Evolutionary conservation across 2,888 invertebrate genomes (phyloP), one percentile per base, ranked within the genome.

Genomic region (Cephus nigrinus): DNA sequence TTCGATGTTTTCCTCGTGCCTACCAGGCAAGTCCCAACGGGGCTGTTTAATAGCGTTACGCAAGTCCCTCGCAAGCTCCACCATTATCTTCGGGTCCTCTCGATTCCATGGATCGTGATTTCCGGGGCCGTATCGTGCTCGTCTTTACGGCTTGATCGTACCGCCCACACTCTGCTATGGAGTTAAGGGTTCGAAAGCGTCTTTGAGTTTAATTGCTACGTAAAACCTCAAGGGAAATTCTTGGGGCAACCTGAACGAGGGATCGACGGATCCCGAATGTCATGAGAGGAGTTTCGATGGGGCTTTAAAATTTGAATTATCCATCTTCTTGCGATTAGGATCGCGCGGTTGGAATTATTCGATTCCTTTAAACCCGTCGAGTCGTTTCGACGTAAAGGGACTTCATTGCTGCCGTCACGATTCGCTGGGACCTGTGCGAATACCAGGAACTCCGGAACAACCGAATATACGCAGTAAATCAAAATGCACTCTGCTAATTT

Each of bases 101-200:
- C 68, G 68, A 68, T 68, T 68, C 55, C 23, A 23, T 30, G 30
- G 31, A 55, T 30, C 69, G 69, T 69, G 34, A 69, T 75, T 75
- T 75, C 75, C 75, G 12, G 75, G 69, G 15, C 75, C 35, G 69
- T 75, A 75, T 68, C 75, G 34, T 75, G 69, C 71, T 68, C 12
- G 35, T 71, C 33, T 68, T 32, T 71, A 71, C 71, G 31, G 75
- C 55, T 33, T 31, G 40, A 74, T 34, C 75, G 68, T 32, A 68
- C 75, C n/a, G 23, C 71, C 71, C 31, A 71, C 71, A 71, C 71
- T 71, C 32, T 33, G 31, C 12, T 33, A 5, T 23, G 32, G 31
- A 33, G 32, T 71, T 71, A 71, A 71, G 71, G 71, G 33, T 31
- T 71, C 15, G 23, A 71, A 12, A 32, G 12, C 71, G 71, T 71